Evolutionary conservation across 2,113 vertebrate genomes (phyloP).

Genomic region (Neogobius melanostomus): DNA sequence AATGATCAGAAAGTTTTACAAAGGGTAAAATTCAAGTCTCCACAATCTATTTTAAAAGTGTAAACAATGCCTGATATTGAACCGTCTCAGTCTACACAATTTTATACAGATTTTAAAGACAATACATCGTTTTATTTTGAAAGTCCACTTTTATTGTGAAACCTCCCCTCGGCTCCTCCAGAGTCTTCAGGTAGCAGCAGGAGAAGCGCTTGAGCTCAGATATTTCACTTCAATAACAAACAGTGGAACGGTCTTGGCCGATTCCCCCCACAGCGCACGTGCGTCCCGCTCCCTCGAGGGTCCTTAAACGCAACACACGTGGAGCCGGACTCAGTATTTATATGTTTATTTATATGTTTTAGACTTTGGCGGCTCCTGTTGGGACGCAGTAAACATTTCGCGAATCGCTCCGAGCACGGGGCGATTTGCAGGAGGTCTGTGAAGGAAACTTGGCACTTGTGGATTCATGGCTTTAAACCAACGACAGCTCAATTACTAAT

Average conservation of each 20-base stretch:
- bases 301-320: background rate
- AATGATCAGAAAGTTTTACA: too few species aligned
- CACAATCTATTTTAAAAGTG: too few species aligned
- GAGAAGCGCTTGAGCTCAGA: background rate
- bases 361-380: background rate
- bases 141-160: background rate
- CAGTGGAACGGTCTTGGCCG: background rate
- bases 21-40: too few species aligned
- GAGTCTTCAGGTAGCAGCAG: background rate
- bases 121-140: too few species aligned
- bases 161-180: too few species aligned
- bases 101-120: too few species aligned
- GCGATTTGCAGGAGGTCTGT: background rate
- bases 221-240: background rate
- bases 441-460: constrained; percentile 1
- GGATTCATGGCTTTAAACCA: background rate
- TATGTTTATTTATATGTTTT: background rate
- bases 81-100: too few species aligned
- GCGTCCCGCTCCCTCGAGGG: background rate
- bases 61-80: too few species aligned
- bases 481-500: background rate
- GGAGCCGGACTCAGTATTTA: background rate
- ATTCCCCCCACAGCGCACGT: background rate
- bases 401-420: background rate
- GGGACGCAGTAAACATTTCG: background rate